Evolutionary conservation across 2,113 vertebrate genomes (phyloP).

Genomic region (Lampris incognitus): DNA sequence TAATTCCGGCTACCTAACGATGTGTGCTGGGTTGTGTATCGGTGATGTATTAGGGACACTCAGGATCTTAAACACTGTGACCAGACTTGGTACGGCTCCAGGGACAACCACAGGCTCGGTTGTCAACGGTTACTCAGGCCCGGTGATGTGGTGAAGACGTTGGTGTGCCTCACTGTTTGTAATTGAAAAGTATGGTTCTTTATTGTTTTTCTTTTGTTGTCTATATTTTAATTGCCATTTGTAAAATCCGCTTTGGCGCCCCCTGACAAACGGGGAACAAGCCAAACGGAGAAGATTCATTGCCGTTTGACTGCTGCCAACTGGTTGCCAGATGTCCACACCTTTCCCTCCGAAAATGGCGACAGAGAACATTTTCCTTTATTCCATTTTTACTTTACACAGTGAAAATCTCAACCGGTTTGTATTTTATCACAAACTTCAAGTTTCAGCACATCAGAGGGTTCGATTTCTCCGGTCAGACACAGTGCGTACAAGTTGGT

Average conservation of each 20-base stretch:
- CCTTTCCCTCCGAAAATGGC: background rate
- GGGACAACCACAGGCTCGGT: background rate
- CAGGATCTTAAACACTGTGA: conserved; percentile 58
- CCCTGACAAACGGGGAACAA: no score
- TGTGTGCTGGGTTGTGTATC: background rate
- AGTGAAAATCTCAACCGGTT: background rate
- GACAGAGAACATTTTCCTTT: conserved; percentile 5
- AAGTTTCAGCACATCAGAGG: background rate
- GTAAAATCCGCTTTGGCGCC: no score
- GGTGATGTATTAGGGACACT: conserved; percentile 16
- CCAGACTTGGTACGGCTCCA: background rate
- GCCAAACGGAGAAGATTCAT: background rate
- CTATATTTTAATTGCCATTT: no score
- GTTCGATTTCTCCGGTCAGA: no score
- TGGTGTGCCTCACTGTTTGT: background rate
- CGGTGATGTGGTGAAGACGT: conserved; percentile 13
- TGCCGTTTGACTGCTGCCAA: background rate
- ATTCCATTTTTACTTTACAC: background rate
- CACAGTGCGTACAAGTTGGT: background rate
- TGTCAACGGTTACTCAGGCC: conserved; percentile 1
- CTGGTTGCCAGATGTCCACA: conserved; percentile 1
- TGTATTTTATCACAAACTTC: conserved; percentile 2
- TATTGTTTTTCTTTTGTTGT: conserved; percentile 8
- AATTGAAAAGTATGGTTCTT: background rate
- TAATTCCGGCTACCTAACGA: background rate